These are phyloP conservation scores for Catharus ustulatus DNA, from an alignment of 2,797 vertebrate species.

Conservation along the genomic window DNA sequence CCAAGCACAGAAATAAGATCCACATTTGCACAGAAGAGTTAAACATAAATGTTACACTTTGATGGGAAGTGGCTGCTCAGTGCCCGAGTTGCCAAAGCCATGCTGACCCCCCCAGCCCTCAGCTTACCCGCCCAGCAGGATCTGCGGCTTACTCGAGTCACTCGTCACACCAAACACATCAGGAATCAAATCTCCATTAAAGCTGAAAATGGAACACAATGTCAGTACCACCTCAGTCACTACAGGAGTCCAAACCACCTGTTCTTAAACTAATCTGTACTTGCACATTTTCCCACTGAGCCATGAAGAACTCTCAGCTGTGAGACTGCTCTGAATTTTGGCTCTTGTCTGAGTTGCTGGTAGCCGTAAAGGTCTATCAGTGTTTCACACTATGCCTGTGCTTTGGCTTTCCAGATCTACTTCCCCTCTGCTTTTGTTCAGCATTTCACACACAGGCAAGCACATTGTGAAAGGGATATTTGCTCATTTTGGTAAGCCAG, in stretches of 20 bases:
- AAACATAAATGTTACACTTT: neutral
- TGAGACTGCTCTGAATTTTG: neutral
- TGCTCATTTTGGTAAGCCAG: neutral
- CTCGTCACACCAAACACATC: constrained; percentile 88
- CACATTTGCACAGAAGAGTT: neutral
- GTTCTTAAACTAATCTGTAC: neutral
- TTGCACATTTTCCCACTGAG: neutral
- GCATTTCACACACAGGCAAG: neutral
- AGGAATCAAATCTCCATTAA: constrained; percentile 95
- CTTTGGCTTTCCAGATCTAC: neutral
- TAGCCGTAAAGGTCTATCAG: neutral
- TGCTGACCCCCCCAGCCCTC: neutral
- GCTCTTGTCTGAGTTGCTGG: neutral
- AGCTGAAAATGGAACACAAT: constrained; percentile 79
- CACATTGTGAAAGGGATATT: neutral
- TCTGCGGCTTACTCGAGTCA: constrained; percentile 71
- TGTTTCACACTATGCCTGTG: neutral
- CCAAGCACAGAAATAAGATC: neutral
- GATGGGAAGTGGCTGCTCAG: neutral
- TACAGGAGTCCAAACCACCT: neutral
- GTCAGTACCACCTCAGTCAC: neutral
- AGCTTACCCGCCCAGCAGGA: constrained; percentile 84
- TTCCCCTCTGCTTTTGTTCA: neutral
- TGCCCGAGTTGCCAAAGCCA: neutral
- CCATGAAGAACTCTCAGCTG: neutral